phyloP scores from a whole-genome alignment of 2,888 invertebrate genomes.

The Leucozona laternaria region DNA sequence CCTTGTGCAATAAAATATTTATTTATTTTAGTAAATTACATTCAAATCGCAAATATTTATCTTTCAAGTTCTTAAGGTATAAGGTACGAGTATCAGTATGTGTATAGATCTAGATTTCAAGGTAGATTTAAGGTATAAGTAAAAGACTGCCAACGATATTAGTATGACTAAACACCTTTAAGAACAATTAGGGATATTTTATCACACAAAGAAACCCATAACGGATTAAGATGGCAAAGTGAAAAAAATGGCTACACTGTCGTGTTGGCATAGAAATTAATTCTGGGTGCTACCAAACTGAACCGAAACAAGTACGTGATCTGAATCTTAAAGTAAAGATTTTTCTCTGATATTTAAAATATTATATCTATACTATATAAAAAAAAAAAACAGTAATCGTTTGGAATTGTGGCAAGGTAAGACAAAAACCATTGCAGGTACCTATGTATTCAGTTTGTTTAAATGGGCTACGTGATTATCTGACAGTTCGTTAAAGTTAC shows the following conservation, averaged over 20 bases:
- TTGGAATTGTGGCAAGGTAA: not conserved
- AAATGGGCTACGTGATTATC: not conserved
- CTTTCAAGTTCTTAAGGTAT: not conserved
- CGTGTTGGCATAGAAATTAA: constrained; percentile 11
- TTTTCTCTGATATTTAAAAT: not conserved
- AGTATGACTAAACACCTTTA: not conserved
- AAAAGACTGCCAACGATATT: not conserved
- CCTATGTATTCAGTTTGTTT: not conserved
- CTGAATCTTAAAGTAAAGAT: not conserved
- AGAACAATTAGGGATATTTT: not conserved
- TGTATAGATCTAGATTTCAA: not conserved
- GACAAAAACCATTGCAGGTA: not conserved
- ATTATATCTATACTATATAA: not conserved
- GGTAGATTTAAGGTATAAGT: not conserved
- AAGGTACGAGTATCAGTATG: not conserved
- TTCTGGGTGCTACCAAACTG: constrained; percentile 1
- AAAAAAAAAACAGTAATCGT: not conserved
- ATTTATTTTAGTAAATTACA: not conserved
- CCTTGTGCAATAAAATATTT: not conserved
- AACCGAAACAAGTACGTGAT: constrained; percentile 12
- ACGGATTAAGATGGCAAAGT: not conserved
- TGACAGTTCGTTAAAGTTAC: not conserved
- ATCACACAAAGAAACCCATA: not conserved
- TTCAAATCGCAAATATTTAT: constrained; percentile 3
- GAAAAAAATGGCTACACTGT: not conserved